Percentiles rank a stretch among this genome's conserved stretches.
phyloP scores from a whole-genome alignment of 35 echinoderm and acorn worm species.

The Chiridota heheva region DNA sequence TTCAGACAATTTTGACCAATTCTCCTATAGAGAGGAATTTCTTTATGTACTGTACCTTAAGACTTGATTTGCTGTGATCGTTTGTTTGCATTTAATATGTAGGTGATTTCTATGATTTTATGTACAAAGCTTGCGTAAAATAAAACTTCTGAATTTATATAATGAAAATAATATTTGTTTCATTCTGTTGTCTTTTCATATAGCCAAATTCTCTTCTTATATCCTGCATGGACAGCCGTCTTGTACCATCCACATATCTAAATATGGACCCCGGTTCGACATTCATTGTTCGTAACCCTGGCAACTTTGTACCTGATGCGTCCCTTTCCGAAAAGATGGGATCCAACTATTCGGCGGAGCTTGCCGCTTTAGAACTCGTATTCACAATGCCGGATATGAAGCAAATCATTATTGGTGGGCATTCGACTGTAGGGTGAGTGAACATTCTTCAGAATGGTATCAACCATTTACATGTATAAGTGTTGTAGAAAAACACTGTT shows the following conservation, averaged over 20 bases:
- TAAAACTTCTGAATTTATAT: too few species aligned
- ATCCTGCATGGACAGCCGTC: constrained; percentile 63
- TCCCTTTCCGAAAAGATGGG: not conserved
- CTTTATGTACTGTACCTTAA: too few species aligned
- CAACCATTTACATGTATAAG: too few species aligned
- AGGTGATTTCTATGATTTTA: too few species aligned
- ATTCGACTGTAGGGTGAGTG: constrained; percentile 62
- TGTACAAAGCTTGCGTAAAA: too few species aligned
- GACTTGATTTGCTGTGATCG: too few species aligned
- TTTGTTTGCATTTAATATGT: too few species aligned
- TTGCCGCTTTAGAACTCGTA: constrained; percentile 49
- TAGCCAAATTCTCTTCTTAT: constrained; percentile 50
- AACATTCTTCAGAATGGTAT: too few species aligned
- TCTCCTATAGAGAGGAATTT: too few species aligned
- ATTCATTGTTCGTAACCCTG: constrained; percentile 56
- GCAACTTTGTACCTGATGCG: constrained; percentile 59
- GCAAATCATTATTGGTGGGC: constrained; percentile 56
- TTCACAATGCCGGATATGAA: constrained; percentile 37
- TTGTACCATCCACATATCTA: constrained; percentile 29
- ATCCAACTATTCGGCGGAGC: not conserved
- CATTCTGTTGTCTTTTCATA: not conserved
- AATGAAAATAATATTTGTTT: not conserved
- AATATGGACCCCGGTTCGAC: constrained; percentile 46
- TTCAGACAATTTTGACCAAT: too few species aligned
- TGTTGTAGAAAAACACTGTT: too few species aligned